Evolutionary conservation across 2,888 invertebrate genomes (phyloP), one percentile per base, ranked within the genome.

Genomic region (Campaea margaritaria): DNA sequence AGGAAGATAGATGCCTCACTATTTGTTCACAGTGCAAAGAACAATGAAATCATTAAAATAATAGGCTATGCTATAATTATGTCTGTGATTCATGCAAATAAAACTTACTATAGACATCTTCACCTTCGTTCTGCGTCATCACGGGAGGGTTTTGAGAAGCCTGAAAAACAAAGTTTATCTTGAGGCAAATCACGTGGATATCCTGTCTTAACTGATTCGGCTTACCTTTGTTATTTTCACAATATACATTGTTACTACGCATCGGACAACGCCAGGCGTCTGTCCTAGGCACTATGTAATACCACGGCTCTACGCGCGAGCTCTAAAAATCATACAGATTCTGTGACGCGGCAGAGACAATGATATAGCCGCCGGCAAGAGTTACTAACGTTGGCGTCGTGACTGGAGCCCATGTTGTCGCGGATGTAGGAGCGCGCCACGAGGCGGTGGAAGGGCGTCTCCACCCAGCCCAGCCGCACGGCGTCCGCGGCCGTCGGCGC

Each of bases 391-490:
- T 75, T 78, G 50, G 80, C 83, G 47, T 85, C 85, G 16, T 75
- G 65, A 55, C 87, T 87, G 50, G 80, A 74, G 0, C 48, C 65
- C 34, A 69, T 41, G 15, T 8, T 12, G 49, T 79, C 75, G 14
- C 67, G 75, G 15, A 77, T 64, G 65, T 76, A 86, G 1, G 78
- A 65, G 31, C 70, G 58, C 0, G 81, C 70, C 0, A 68, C 62
- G 7, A 89, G 41, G 48, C 61, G 68, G 64, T 91, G 89, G 74
- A 66, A 84, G 0, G 83, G 82, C 5, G 91, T 89, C 54, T 75
- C 72, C 27, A 89, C 87, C 13, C 63, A 64, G 38, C 86, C 90
- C 12, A 87, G 48, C 53, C 65, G 68, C 12, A 76, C 27, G 2
- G 71, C 38, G 1, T 78, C 74, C 0, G 50, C 31, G 2, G 69